A percentile compares a stretch with the other conserved stretches of the same genome.
Evolutionary conservation across 1,140 invertebrate species (phyloP).

Genomic region (Augochlora pura): DNA sequence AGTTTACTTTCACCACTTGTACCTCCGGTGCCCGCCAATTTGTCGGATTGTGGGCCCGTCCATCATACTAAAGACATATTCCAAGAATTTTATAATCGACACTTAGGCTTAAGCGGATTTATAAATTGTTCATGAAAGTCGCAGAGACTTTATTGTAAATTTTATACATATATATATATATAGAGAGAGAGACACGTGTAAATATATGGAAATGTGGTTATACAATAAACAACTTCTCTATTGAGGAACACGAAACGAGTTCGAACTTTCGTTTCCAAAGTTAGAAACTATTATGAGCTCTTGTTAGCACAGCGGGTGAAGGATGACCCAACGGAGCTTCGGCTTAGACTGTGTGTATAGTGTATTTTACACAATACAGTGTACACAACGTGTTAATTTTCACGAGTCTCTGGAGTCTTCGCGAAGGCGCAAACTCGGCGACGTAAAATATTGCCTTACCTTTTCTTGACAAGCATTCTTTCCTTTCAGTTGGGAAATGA

Average conservation of each 20-base stretch:
- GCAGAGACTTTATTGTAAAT: constrained; percentile 36
- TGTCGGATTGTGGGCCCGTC: background rate
- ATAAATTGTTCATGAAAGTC: background rate
- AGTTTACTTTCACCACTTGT: constrained; percentile 26
- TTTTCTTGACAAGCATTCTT: too few relatives aligned
- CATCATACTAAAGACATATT: constrained; percentile 6
- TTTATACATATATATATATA: constrained; percentile 17
- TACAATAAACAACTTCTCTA: constrained; percentile 32
- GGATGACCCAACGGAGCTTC: background rate
- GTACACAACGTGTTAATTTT: background rate
- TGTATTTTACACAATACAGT: background rate
- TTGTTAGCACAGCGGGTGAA: background rate
- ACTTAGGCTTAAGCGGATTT: constrained; percentile 3
- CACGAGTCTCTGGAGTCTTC: background rate
- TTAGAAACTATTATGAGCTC: constrained; percentile 6
- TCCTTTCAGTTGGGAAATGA: too few relatives aligned
- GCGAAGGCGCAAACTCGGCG: too few relatives aligned
- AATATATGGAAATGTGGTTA: constrained; percentile 26
- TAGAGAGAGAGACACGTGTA: background rate
- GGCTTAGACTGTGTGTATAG: background rate
- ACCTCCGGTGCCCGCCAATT: constrained; percentile 4
- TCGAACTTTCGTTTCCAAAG: constrained; percentile 8
- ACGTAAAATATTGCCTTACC: too few relatives aligned
- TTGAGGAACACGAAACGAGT: background rate
- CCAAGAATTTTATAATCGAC: constrained; percentile 13